Conservation (phyloP, 2,797 vertebrate genomes). For the Paedocypris micromegethes region DNA sequence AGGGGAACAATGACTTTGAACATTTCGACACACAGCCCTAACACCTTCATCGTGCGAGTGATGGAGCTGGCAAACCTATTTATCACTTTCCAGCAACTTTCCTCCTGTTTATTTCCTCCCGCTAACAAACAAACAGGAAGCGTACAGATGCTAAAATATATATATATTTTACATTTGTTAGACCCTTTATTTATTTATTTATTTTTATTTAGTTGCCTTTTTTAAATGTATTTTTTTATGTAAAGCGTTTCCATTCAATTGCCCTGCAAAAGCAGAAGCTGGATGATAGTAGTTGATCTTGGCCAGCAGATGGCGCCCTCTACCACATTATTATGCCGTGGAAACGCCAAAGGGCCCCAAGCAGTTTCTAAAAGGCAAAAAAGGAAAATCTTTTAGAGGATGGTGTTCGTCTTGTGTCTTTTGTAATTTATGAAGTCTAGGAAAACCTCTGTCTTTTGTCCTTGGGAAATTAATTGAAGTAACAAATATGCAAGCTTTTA, state of each 20-base stretch:
- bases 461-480: constrained; percentile 46
- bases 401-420: constrained; percentile 45
- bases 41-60: constrained; percentile 53
- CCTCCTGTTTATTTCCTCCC: constrained; percentile 13
- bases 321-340: constrained; percentile 62
- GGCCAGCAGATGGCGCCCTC: constrained; percentile 78
- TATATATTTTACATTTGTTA: background rate
- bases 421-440: constrained; percentile 39
- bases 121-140: too few relatives aligned
- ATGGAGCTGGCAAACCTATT: constrained; percentile 64
- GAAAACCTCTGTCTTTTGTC: constrained; percentile 39
- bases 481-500: constrained; percentile 41
- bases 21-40: constrained; percentile 54
- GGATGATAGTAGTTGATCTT: background rate
- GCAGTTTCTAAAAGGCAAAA: constrained; percentile 40
- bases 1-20: constrained; percentile 74
- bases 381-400: constrained; percentile 58
- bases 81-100: constrained; percentile 63
- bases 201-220: too few relatives aligned
- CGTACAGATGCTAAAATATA: constrained; percentile 1
- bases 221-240: too few relatives aligned
- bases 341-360: background rate
- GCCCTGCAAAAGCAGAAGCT: too few relatives aligned
- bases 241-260: too few relatives aligned
- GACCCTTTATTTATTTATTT: too few relatives aligned